Evolutionary conservation across 2,797 vertebrate genomes (phyloP).

Genomic region (Lithobates pipiens): DNA sequence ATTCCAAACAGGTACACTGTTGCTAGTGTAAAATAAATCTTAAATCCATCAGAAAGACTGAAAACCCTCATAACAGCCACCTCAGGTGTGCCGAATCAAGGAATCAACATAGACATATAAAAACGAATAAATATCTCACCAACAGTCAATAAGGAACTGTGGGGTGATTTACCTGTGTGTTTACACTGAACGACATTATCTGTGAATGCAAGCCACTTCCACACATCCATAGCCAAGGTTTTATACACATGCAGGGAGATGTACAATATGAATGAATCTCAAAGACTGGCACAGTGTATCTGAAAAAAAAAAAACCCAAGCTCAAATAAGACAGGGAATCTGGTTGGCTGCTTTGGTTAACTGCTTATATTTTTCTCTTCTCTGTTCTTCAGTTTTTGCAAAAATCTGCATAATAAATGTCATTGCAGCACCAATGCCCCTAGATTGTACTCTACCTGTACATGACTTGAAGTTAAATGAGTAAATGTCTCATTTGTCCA

Average conservation of each 20-base stretch:
- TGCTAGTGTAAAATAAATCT: too few relatives aligned
- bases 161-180: too few relatives aligned
- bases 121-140: too few relatives aligned
- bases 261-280: background rate
- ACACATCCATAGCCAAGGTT: background rate
- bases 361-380: too few relatives aligned
- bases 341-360: too few relatives aligned
- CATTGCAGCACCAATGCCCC: background rate
- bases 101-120: too few relatives aligned
- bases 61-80: too few relatives aligned
- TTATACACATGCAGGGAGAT: background rate
- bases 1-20: too few relatives aligned
- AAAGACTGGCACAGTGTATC: background rate
- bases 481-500: background rate
- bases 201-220: background rate
- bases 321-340: background rate
- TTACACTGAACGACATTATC: too few relatives aligned
- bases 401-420: background rate
- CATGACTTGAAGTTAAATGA: background rate
- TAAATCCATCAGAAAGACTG: too few relatives aligned
- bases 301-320: background rate
- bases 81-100: too few relatives aligned
- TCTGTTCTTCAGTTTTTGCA: background rate
- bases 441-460: background rate
- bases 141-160: too few relatives aligned